These are phyloP conservation scores for Crocuta crocuta DNA, from an alignment of 2,113 vertebrate genomes.

Conservation along the genomic window DNA sequence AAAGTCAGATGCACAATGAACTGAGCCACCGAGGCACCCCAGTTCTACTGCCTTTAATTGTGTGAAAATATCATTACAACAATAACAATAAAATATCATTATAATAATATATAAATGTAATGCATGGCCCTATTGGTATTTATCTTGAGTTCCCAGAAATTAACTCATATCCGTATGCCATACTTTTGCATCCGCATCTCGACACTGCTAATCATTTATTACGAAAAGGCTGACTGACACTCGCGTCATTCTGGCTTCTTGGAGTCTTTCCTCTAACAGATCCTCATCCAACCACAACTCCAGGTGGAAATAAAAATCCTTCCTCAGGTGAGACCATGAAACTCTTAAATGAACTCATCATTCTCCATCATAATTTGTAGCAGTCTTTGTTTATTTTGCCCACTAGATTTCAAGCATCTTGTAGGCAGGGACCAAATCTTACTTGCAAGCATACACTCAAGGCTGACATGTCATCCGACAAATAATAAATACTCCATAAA, in stretches of 20 bases:
- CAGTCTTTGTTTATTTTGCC: not conserved
- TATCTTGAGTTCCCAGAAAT: not conserved
- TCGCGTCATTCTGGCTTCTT: not conserved
- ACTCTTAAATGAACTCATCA: not conserved
- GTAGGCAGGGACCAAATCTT: not conserved
- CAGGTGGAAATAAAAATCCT: not conserved
- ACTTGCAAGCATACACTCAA: not conserved
- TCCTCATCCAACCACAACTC: not conserved
- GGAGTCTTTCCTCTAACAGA: not conserved
- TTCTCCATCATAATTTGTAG: not conserved
- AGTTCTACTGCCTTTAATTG: not conserved
- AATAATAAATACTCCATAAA: not conserved
- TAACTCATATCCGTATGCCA: not conserved
- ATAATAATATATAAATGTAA: not conserved
- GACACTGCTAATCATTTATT: not conserved
- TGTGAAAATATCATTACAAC: not conserved
- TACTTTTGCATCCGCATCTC: not conserved
- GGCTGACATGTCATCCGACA: not conserved
- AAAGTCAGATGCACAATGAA: too few species aligned
- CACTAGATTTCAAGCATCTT: not conserved
- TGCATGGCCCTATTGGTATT: fast-evolving
- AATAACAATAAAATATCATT: not conserved
- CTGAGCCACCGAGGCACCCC: too few species aligned
- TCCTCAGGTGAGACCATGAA: not conserved
- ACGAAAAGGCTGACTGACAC: not conserved